Evolutionary conservation across 2,888 invertebrate species (phyloP).

Genomic region (Drosophila greeni): DNA sequence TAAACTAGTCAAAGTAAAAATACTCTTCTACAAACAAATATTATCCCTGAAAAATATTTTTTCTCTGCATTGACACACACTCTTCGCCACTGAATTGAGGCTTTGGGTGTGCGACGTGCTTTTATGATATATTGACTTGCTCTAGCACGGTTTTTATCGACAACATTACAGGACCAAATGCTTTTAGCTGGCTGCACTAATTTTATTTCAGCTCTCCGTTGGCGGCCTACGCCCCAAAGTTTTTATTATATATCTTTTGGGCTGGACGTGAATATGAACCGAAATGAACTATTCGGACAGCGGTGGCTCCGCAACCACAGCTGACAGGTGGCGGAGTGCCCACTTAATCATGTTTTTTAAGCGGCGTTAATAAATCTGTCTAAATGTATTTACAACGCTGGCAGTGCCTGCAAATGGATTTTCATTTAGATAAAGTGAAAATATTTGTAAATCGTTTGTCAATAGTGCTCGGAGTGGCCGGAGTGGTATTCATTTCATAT

Average conservation of each 20-base stretch:
- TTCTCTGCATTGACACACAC: conserved; percentile 17
- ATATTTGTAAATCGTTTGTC: conserved; percentile 38
- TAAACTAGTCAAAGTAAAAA: no score
- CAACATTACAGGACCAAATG: conserved; percentile 46
- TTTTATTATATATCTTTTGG: conserved; percentile 19
- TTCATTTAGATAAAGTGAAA: conserved; percentile 30
- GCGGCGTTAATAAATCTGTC: conserved; percentile 36
- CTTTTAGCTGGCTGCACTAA: conserved; percentile 65
- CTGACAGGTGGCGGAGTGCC: conserved; percentile 42
- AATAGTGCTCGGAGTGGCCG: conserved; percentile 8
- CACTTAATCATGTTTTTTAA: conserved; percentile 37
- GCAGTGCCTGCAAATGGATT: conserved; percentile 37
- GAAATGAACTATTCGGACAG: conserved; percentile 26
- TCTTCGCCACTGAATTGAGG: conserved; percentile 39
- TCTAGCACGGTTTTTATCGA: conserved; percentile 57
- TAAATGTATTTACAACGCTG: conserved; percentile 30
- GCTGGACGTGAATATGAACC: conserved; percentile 8
- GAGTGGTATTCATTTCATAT: conserved; percentile 12
- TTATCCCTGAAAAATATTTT: neutral
- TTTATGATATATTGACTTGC: conserved; percentile 73
- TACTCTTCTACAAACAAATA: no score
- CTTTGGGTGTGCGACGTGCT: conserved; percentile 56
- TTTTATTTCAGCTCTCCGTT: conserved; percentile 57
- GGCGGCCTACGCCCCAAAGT: conserved; percentile 22
- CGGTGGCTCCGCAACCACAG: conserved; percentile 26